Evolutionary conservation across 2,797 vertebrate genomes (phyloP).

Genomic region (Leptatherina wallacei): DNA sequence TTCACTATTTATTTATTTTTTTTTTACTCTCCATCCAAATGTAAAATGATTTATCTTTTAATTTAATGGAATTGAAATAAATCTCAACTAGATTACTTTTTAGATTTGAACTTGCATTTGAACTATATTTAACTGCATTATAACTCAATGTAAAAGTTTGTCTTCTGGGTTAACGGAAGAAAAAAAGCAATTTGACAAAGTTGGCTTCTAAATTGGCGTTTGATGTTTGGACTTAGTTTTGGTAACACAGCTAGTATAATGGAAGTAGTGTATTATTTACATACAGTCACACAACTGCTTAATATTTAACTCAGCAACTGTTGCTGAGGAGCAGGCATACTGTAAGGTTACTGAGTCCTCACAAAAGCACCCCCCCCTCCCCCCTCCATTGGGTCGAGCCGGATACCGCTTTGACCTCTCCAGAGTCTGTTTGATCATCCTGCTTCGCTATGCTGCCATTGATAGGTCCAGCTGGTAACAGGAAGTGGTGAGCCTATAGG

Average conservation of each 20-base stretch:
- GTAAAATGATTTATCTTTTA: neutral
- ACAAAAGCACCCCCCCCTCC: constrained; percentile 3
- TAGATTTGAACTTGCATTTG: neutral
- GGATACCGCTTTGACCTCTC: constrained; percentile 63
- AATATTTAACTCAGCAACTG: neutral
- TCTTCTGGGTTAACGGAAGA: neutral
- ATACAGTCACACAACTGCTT: constrained; percentile 2
- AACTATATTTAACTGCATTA: neutral
- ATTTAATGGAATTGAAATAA: neutral
- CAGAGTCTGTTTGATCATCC: constrained; percentile 57
- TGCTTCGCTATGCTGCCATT: constrained; percentile 49
- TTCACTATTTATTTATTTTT: neutral
- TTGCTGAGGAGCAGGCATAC: constrained; percentile 24
- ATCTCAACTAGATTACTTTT: neutral
- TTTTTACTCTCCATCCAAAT: neutral
- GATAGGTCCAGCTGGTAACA: constrained; percentile 57
- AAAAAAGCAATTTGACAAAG: neutral
- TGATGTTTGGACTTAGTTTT: neutral
- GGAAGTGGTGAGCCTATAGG: constrained; percentile 57
- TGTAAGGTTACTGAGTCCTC: constrained; percentile 30
- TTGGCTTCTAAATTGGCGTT: neutral
- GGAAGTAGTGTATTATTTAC: neutral
- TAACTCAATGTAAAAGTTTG: neutral
- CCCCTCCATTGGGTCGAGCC: constrained; percentile 20
- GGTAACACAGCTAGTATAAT: neutral